Percentiles rank a stretch among this genome's conserved stretches.
Conservation (phyloP, 1,140 invertebrate genomes). For the Pogonomyrmex barbatus region DNA sequence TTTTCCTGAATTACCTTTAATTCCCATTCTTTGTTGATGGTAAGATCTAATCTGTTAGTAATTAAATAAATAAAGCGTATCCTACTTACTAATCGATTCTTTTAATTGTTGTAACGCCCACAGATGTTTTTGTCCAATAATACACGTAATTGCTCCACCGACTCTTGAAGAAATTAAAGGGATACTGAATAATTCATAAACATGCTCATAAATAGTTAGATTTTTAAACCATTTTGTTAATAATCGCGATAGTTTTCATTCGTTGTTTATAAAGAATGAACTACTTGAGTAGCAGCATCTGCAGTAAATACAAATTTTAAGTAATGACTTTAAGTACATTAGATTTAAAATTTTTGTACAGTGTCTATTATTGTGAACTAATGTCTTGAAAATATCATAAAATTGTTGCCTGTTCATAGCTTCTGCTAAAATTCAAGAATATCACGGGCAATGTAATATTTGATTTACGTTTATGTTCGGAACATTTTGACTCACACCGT, state of each 20-base stretch:
- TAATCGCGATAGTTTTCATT: slow-evolving; percentile 72
- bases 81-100: slow-evolving; percentile 69
- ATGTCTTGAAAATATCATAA: neutral
- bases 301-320: slow-evolving; percentile 63
- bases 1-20: slow-evolving; percentile 30
- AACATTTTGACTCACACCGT: neutral
- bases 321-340: slow-evolving; percentile 57
- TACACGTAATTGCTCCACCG: slow-evolving; percentile 37
- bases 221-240: slow-evolving; percentile 77
- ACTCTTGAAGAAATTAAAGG: slow-evolving; percentile 50
- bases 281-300: slow-evolving; percentile 66
- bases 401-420: slow-evolving; percentile 26
- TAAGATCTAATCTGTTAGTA: slow-evolving; percentile 53
- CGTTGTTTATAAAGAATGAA: slow-evolving; percentile 66
- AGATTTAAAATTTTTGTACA: slow-evolving; percentile 71
- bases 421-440: neutral
- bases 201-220: slow-evolving; percentile 58
- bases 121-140: slow-evolving; percentile 68
- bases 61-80: slow-evolving; percentile 70
- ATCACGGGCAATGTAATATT: neutral
- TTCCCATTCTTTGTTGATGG: slow-evolving; percentile 62
- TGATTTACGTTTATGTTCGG: neutral
- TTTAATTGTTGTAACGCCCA: slow-evolving; percentile 59
- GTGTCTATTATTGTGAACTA: slow-evolving; percentile 18
- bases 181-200: slow-evolving; percentile 54